Base-by-base conservation (phyloP, 2,888 invertebrate genomes). In the Vannuccia rotundouncinata region DNA sequence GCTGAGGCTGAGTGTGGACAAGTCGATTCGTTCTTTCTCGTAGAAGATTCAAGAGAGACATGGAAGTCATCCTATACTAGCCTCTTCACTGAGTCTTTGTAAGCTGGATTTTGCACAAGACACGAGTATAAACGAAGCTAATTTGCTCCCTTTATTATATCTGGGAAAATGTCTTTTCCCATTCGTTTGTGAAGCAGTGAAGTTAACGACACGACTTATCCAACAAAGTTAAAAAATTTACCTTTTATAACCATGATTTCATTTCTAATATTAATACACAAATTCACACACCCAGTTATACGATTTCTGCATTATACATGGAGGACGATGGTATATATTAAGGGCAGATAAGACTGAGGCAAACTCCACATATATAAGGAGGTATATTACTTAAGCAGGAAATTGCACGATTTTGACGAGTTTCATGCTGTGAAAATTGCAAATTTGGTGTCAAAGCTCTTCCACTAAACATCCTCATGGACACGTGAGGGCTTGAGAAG, bases 61-160 rank as follows among this genome's bases (percentile, higher is more conserved):
- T 22, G 25, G 66, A 22, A 13, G 66, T 66, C 25, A 66, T 66
- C 66, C 10, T 66, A n/a, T n/a, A 22, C 66, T 66, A 66, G 66
- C 66, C 66, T 66, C 66, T 66, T 66, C 66, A 66, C 5, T 27
- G 66, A 66, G 66, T 66, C 66, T 22, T 66, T 66, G 66, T 66
- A 66, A 22, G 66, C 25, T 66, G 13, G 66, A 17, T 66, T 66
- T 5, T 13, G 66, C 66, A 5, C 13, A 66, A 66, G 66, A 66
- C 66, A 17, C 5, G 25, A 17, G 28, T 1, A n/a, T 75, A 75
- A 75, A 75, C 75, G 75, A 75, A 75, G 75, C 75, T 27, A 31
- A 75, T 75, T 75, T 75, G 75, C 29, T 5, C 22, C 29, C 22
- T 22, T 75, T 75, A 59, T 59, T 13, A n/a, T 31, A 27, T 2